Percentiles rank a stretch among this genome's conserved stretches.
Evolutionary conservation across 1,140 invertebrate species (phyloP).

Genomic region (Cylas formicarius): DNA sequence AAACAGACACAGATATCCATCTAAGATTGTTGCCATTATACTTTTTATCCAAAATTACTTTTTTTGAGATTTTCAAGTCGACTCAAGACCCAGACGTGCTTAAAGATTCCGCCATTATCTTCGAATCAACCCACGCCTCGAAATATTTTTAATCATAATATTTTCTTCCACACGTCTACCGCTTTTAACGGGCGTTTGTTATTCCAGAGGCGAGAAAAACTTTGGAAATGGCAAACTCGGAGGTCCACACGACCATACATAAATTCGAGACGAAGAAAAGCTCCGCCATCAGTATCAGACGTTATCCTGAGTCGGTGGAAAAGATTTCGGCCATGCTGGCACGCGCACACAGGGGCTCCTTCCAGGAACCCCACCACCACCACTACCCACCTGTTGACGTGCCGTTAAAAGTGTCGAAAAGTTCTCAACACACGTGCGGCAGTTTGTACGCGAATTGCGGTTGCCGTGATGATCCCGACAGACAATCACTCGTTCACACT

Average conservation of each 20-base stretch:
- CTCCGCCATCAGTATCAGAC: constrained; percentile 21
- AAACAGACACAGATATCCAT: no score
- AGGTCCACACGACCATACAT: constrained; percentile 20
- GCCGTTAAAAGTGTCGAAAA: constrained; percentile 8
- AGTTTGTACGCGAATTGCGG: constrained; percentile 40
- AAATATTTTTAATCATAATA: no score
- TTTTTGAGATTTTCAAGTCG: no score
- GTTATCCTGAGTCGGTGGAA: constrained; percentile 29
- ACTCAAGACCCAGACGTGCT: no score
- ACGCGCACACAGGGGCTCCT: constrained; percentile 26
- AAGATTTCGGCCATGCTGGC: constrained; percentile 28
- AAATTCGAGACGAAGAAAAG: constrained; percentile 20
- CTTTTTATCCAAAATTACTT: no score
- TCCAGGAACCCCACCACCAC: constrained; percentile 7
- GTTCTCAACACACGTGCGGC: constrained; percentile 39
- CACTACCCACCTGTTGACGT: constrained; percentile 1
- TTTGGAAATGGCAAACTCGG: constrained; percentile 24
- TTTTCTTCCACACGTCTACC: no score
- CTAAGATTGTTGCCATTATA: no score
- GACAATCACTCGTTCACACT: constrained; percentile 13
- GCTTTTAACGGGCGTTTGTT: no score
- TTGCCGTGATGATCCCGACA: constrained; percentile 28
- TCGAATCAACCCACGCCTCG: no score
- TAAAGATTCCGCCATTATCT: no score
- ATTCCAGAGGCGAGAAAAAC: no score